Evolutionary conservation across 2,797 vertebrate genomes (phyloP).

Genomic region (Phrynocephalus guinanensis): DNA sequence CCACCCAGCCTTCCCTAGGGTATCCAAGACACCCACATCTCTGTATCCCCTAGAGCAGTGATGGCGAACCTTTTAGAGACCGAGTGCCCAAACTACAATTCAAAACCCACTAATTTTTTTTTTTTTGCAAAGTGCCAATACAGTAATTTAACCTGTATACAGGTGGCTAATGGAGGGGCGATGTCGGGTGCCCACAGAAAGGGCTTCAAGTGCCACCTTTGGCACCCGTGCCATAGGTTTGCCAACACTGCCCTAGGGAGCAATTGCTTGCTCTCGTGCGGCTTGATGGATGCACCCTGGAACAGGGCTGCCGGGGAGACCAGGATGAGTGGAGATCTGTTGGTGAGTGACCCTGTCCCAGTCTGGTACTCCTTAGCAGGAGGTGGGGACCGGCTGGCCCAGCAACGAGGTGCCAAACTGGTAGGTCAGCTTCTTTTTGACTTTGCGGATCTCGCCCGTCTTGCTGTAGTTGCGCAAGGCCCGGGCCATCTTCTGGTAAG

Average conservation of each 20-base stretch:
- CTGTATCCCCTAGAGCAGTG: not conserved
- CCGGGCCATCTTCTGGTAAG: slow-evolving; percentile 81
- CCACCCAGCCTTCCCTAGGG: not conserved
- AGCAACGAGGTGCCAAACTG: slow-evolving; percentile 77
- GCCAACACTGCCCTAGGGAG: too few relatives aligned
- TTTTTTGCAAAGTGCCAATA: too few relatives aligned
- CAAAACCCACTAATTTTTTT: too few relatives aligned
- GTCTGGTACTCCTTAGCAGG: not conserved
- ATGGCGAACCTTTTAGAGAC: too few relatives aligned
- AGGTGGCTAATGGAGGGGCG: too few relatives aligned
- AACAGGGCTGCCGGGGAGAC: not conserved
- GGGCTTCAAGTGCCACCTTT: too few relatives aligned
- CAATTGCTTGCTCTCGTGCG: not conserved
- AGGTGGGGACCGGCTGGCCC: not conserved
- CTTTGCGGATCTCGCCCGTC: slow-evolving; percentile 80
- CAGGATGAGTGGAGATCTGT: not conserved
- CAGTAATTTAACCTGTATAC: too few relatives aligned
- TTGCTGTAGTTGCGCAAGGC: slow-evolving; percentile 80
- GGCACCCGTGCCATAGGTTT: too few relatives aligned
- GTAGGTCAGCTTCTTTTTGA: slow-evolving; percentile 81
- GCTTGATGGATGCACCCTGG: not conserved
- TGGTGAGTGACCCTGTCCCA: not conserved
- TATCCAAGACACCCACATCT: too few relatives aligned
- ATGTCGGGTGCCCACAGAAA: too few relatives aligned
- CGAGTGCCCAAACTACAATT: too few relatives aligned